These are phyloP conservation scores for Drosophila guanche DNA, from an alignment of 1,140 invertebrate genomes.

Conservation along the genomic window DNA sequence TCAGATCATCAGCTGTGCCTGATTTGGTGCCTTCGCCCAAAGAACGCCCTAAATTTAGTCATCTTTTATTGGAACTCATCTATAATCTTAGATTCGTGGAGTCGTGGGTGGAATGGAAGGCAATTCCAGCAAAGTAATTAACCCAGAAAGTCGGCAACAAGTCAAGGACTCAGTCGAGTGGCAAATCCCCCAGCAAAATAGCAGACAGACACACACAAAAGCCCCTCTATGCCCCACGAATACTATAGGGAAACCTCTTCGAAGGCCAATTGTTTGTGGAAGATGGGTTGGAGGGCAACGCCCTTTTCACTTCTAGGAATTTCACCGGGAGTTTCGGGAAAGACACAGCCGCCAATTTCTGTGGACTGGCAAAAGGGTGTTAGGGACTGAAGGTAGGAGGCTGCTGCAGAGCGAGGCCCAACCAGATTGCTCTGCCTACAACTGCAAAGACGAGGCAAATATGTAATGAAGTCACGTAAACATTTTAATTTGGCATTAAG, in stretches of 20 bases:
- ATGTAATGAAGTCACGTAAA: slow-evolving; percentile 78
- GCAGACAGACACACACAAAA: slow-evolving; percentile 8
- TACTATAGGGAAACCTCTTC: too few relatives aligned
- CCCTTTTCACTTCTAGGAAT: too few relatives aligned
- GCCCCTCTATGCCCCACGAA: neutral
- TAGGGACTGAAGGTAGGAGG: neutral
- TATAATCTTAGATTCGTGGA: neutral
- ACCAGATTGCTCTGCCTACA: neutral
- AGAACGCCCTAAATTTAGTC: slow-evolving; percentile 25
- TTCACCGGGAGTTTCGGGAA: slow-evolving; percentile 5
- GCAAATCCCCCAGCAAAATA: slow-evolving; percentile 33
- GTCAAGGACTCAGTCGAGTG: slow-evolving; percentile 31
- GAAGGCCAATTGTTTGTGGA: too few relatives aligned
- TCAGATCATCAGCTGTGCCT: neutral
- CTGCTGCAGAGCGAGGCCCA: neutral
- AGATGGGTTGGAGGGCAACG: too few relatives aligned
- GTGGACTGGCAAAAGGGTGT: neutral
- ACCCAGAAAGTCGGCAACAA: slow-evolving; percentile 43
- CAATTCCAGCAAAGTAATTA: slow-evolving; percentile 37
- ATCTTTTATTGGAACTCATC: slow-evolving; percentile 30
- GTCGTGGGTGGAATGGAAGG: neutral
- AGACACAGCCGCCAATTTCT: slow-evolving; percentile 7
- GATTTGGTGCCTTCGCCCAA: neutral
- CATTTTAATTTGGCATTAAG: slow-evolving; percentile 78
- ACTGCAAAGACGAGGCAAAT: slow-evolving; percentile 30